These are phyloP conservation scores for Drosophila merina DNA, from an alignment of 2,888 invertebrate genomes.

Conservation along the genomic window DNA sequence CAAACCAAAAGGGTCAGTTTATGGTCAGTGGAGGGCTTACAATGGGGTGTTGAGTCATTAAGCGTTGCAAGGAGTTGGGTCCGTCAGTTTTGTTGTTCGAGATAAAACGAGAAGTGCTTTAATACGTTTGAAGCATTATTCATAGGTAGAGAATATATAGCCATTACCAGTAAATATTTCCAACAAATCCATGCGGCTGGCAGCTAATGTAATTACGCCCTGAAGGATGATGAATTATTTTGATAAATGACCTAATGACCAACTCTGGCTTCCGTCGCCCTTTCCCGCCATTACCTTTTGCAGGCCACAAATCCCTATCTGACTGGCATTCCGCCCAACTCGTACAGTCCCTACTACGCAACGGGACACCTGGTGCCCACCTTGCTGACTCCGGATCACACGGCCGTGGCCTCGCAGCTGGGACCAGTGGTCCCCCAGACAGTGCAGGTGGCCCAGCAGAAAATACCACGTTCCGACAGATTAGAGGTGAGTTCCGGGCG, in stretches of 20 bases:
- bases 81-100: neutral
- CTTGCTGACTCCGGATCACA: conserved; percentile 94
- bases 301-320: conserved; percentile 96
- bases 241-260: conserved; percentile 24
- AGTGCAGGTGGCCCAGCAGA: conserved; percentile 95
- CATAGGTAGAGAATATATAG: neutral
- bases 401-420: conserved; percentile 91
- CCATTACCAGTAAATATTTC: neutral
- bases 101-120: neutral
- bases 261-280: conserved; percentile 1
- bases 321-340: conserved; percentile 95
- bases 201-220: neutral
- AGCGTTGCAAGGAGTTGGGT: neutral
- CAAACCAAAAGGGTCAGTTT: conserved; percentile 14
- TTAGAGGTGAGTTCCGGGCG: conserved; percentile 92
- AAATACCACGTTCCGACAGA: conserved; percentile 97
- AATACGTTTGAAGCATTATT: neutral
- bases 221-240: conserved; percentile 13
- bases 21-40: conserved; percentile 12
- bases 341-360: conserved; percentile 95
- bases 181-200: neutral
- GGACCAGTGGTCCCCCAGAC: conserved; percentile 92
- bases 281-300: conserved; percentile 26
- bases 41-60: conserved; percentile 23
- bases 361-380: conserved; percentile 95